Percentiles rank a stretch among this genome's conserved stretches.
These are phyloP conservation scores for Procavia capensis DNA, from an alignment of 2,113 vertebrate genomes.

Conservation along the genomic window DNA sequence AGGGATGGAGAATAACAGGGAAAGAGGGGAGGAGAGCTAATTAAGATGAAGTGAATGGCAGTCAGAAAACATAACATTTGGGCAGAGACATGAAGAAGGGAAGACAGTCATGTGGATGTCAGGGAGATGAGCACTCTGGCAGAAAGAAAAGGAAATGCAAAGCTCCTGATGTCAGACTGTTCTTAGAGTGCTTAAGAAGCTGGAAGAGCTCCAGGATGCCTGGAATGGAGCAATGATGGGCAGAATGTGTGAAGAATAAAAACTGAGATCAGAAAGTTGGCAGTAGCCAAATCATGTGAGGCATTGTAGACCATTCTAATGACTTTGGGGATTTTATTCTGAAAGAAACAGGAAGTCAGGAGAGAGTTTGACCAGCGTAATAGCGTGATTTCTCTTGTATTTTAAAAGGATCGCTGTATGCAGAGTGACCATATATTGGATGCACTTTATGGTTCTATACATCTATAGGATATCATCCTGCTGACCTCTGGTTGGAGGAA, in stretches of 20 bases:
- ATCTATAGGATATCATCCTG: no score
- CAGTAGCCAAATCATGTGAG: neutral
- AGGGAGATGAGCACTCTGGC: neutral
- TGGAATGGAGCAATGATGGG: neutral
- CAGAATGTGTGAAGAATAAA: neutral
- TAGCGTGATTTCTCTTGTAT: neutral
- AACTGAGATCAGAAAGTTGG: neutral
- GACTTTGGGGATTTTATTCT: neutral
- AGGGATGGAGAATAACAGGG: neutral
- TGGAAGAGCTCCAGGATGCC: neutral
- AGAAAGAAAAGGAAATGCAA: neutral
- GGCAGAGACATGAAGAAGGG: neutral
- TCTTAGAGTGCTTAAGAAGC: neutral
- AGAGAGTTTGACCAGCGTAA: neutral
- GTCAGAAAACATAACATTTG: slow-evolving; percentile 11
- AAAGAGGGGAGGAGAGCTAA: neutral
- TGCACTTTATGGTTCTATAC: no score
- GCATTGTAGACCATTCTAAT: neutral
- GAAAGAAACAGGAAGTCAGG: slow-evolving; percentile 22
- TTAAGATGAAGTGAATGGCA: neutral
- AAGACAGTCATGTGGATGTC: neutral
- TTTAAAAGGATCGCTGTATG: no score
- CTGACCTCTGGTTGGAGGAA: no score
- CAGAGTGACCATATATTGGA: no score
- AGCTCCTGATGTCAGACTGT: neutral